phyloP scores from a whole-genome alignment of 2,888 invertebrate genomes.

The Volucella zonaria region DNA sequence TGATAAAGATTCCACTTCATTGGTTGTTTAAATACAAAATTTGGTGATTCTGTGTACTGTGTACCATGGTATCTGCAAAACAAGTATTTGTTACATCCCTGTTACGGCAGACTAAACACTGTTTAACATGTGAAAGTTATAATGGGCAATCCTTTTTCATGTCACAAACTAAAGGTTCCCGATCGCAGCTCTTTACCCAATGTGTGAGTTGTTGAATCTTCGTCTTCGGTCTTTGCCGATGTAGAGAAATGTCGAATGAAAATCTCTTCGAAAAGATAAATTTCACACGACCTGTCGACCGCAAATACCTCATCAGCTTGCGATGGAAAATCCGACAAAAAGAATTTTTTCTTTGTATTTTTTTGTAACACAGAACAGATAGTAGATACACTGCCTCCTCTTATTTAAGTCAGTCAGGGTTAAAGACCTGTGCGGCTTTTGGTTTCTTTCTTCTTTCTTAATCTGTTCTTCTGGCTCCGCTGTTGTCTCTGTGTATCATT shows the following conservation, averaged over 20 bases:
- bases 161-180: constrained; percentile 35
- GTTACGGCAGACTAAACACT: too few species aligned
- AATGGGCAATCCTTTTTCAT: constrained; percentile 35
- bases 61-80: too few species aligned
- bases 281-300: constrained; percentile 73
- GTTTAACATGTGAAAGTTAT: neutral
- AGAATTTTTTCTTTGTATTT: constrained; percentile 6
- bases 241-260: constrained; percentile 51
- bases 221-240: neutral
- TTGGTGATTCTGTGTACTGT: too few species aligned
- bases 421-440: constrained; percentile 60
- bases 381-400: constrained; percentile 1
- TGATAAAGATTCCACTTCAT: too few species aligned
- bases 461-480: neutral
- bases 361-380: neutral
- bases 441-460: constrained; percentile 11
- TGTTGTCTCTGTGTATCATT: constrained; percentile 13
- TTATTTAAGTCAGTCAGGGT: constrained; percentile 44
- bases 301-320: constrained; percentile 66
- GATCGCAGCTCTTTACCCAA: constrained; percentile 21
- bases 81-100: too few species aligned
- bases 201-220: neutral
- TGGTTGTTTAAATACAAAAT: too few species aligned
- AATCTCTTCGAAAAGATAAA: constrained; percentile 50
- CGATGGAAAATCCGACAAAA: constrained; percentile 41